phyloP scores from a whole-genome alignment of 1,140 invertebrate species.

The Anastrepha ludens region DNA sequence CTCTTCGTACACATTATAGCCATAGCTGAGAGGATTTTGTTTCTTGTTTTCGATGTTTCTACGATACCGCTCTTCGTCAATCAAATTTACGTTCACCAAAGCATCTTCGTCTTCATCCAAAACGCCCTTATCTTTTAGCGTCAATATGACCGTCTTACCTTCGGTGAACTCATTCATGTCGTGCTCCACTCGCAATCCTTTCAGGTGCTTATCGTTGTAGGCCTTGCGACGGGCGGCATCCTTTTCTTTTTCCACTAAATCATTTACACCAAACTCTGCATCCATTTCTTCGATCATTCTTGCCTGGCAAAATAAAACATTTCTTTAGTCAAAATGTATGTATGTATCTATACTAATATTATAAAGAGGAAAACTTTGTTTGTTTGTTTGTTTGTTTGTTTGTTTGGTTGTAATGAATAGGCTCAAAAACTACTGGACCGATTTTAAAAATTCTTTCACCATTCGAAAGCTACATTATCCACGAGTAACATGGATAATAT shows the following conservation, averaged over 20 bases:
- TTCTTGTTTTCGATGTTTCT: slow-evolving; percentile 92
- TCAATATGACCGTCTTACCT: slow-evolving; percentile 90
- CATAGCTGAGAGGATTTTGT: slow-evolving; percentile 86
- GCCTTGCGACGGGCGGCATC: slow-evolving; percentile 78
- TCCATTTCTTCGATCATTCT: slow-evolving; percentile 96
- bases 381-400: too few species aligned
- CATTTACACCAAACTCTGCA: slow-evolving; percentile 92
- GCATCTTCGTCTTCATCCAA: slow-evolving; percentile 92
- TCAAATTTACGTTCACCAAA: slow-evolving; percentile 96
- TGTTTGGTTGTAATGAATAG: too few species aligned
- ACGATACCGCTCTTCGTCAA: slow-evolving; percentile 94
- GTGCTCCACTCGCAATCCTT: slow-evolving; percentile 92
- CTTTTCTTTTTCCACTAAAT: slow-evolving; percentile 87
- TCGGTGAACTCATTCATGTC: slow-evolving; percentile 87
- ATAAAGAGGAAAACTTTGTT: too few species aligned
- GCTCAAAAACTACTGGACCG: too few species aligned
- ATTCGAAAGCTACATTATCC: too few species aligned
- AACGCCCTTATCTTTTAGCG: slow-evolving; percentile 94
- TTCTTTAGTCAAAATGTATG: not conserved
- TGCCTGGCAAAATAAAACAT: slow-evolving; percentile 77
- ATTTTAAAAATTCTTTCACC: too few species aligned
- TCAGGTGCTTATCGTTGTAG: slow-evolving; percentile 83
- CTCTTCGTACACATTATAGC: slow-evolving; percentile 92
- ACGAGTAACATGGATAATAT: too few species aligned
- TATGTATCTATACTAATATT: too few species aligned